Conservation (phyloP, 2,113 vertebrate genomes). For the Pollimyrus isidori region DNA sequence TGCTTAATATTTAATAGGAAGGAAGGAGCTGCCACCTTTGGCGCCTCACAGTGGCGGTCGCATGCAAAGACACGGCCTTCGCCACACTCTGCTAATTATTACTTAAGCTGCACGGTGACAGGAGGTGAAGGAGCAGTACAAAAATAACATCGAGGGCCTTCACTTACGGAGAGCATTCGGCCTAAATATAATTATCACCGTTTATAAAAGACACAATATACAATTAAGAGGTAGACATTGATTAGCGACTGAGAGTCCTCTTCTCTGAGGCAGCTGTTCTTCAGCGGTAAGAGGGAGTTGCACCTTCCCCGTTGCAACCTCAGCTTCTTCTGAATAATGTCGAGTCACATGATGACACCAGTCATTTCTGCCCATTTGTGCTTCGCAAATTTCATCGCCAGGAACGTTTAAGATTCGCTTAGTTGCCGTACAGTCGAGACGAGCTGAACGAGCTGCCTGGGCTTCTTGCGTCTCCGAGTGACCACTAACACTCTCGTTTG, state of each 20-base stretch:
- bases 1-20: constrained; percentile 49
- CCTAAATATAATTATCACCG: background rate
- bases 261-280: background rate
- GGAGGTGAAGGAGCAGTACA: background rate
- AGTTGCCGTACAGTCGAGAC: background rate
- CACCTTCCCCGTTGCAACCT: background rate
- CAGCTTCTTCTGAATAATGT: background rate
- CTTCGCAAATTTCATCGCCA: background rate
- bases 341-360: background rate
- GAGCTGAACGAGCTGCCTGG: background rate
- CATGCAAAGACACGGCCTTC: background rate
- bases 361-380: background rate
- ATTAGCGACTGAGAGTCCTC: background rate
- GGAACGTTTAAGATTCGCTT: background rate
- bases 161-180: background rate
- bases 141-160: background rate
- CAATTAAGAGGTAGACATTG: background rate
- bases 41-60: background rate
- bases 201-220: background rate
- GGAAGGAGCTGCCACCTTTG: background rate
- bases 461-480: background rate
- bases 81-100: background rate
- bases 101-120: background rate
- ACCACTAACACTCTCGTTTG: constrained; percentile 12
- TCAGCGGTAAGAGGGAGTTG: background rate